phyloP scores from a whole-genome alignment of 2,888 invertebrate species.

The Andrena haemorrhoa region DNA sequence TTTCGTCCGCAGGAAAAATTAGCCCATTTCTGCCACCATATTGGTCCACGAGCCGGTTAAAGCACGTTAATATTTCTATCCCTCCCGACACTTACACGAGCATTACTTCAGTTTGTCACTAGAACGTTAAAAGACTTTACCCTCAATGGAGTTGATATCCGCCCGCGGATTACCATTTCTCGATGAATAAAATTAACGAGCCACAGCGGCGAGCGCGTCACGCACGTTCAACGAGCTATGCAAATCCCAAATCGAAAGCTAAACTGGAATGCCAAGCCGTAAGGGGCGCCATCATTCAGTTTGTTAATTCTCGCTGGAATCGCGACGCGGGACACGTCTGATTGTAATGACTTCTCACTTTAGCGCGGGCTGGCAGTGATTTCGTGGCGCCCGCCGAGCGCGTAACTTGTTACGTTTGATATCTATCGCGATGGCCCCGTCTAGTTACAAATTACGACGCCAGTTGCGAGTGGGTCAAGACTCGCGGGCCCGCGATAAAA shows the following conservation, averaged over 20 bases:
- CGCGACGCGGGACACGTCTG: background rate
- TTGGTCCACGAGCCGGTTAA: no score
- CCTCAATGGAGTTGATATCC: no score
- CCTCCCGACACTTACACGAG: no score
- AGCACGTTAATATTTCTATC: no score
- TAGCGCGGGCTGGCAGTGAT: slow-evolving; percentile 16
- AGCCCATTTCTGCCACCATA: no score
- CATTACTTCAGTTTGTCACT: no score
- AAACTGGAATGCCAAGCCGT: background rate
- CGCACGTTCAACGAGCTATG: background rate
- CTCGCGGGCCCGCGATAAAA: slow-evolving; percentile 59
- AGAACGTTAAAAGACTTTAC: no score
- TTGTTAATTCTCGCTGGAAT: slow-evolving; percentile 9
- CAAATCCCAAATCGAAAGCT: background rate
- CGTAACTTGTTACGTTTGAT: slow-evolving; percentile 39
- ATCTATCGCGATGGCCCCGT: slow-evolving; percentile 32
- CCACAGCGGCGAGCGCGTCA: background rate
- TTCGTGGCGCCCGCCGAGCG: slow-evolving; percentile 25
- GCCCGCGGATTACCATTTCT: no score
- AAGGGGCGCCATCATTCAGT: background rate
- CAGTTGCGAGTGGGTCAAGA: slow-evolving; percentile 61
- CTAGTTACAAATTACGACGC: slow-evolving; percentile 51
- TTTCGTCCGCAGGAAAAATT: no score
- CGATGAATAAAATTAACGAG: background rate
- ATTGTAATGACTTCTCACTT: slow-evolving; percentile 34